Evolutionary conservation across 2,888 invertebrate genomes (phyloP), one percentile per base, ranked within the genome.

Genomic region (Ethmia dodecea): DNA sequence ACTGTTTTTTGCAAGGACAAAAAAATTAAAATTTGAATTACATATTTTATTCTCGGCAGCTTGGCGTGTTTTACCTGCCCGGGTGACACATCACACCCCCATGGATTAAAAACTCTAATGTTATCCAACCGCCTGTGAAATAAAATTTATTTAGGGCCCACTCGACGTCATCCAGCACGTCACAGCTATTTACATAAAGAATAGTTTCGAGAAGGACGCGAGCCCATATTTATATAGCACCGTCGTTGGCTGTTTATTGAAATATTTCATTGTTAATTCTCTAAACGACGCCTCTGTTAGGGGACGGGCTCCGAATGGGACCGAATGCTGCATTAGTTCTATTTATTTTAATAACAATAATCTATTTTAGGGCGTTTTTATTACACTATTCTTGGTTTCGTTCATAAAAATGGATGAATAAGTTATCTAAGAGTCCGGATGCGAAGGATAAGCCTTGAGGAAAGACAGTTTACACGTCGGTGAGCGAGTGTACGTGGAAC

Each of bases 211-310:
- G 70, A 73, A 77, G 72, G 66, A 73, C 72, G 63, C 59, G 56
- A 55, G 70, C 68, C 68, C 68, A 63, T 84, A 78, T 84, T 84
- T 86, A 79, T 75, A 69, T 67, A 76, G 67, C 68, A 61, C 62
- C 69, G 64, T 60, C 71, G 66, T 51, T 62, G 44, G 52, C 60
- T 72, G 72, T 73, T 81, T 80, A 84, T 83, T 83, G 75, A 84
- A 79, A 79, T 83, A 81, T 78, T 78, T 80, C 77, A 78, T 81
- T 80, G 79, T 86, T 79, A 81, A 81, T 78, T 78, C 75, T 67
- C 62, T 52, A 59, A 74, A 69, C 69, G 69, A 73, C 68, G 62
- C 62, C 68, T 60, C 60, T 68, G 70, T 60, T 57, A 52, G 69
- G 74, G 71, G 70, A 68, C 54, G 68, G 59, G 61, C 64, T 61